Percentiles rank a stretch among this genome's conserved stretches.
Conservation (phyloP, 2,888 invertebrate species). For the Heliconius sara region DNA sequence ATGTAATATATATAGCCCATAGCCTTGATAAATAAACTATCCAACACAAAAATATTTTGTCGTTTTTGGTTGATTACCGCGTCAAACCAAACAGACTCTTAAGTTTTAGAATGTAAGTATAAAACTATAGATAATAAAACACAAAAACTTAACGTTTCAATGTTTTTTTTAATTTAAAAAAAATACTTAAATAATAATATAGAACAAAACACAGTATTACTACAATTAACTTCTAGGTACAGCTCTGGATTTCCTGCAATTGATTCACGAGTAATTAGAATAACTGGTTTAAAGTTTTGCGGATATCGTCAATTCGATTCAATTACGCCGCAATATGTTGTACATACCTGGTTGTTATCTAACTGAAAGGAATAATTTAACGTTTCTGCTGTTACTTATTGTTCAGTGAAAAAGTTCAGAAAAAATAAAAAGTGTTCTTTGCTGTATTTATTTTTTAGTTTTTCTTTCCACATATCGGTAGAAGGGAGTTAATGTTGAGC, state of each 20-base stretch:
- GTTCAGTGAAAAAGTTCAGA: too few relatives aligned
- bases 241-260: constrained; percentile 16
- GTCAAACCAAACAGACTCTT: too few relatives aligned
- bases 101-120: too few relatives aligned
- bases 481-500: too few relatives aligned
- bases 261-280: constrained; percentile 28
- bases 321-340: neutral
- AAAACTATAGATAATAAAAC: neutral
- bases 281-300: constrained; percentile 35
- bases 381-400: neutral
- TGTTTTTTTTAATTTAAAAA: neutral
- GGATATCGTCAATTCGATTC: constrained; percentile 26
- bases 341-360: neutral
- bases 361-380: constrained; percentile 11
- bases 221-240: constrained; percentile 10
- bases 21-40: too few relatives aligned
- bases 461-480: neutral
- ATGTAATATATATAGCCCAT: too few relatives aligned
- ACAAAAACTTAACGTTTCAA: neutral
- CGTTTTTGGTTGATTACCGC: too few relatives aligned
- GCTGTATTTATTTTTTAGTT: neutral
- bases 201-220: neutral
- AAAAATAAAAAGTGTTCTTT: neutral
- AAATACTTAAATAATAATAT: neutral
- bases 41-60: too few relatives aligned